Base-by-base conservation (phyloP, 2,113 vertebrate genomes). In the Sinocyclocheilus maitianheensis region DNA sequence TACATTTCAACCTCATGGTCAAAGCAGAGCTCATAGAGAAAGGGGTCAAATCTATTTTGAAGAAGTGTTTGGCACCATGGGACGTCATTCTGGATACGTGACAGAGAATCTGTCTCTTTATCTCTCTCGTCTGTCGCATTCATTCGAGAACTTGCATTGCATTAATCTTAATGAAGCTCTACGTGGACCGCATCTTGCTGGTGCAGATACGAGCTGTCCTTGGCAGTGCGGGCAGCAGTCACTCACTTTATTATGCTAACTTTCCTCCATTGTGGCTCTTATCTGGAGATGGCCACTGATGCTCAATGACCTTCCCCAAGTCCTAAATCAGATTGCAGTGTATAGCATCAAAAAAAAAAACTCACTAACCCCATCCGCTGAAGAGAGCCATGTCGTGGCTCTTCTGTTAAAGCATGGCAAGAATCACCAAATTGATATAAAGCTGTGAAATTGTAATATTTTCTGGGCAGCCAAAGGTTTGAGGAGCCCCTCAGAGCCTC, bases 231-330 rank as follows among this genome's bases (percentile, higher is more conserved):
- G 69, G 51, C 77, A 74, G 78, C 87, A 81, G 69, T 86, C 77
- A 40, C 67, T 72, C 51, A 81, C 84, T 86, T 86, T 81, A 86
- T 86, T 81, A 86, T 86, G 84, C 77, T 81, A 71, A 80, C 84
- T 86, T 74, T 71, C 67, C 51, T 81, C 67, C 77, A 74, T 74
- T 86, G 77, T 81, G 77, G 48, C 77, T 40, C 84, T 86, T 86
- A 86, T 86, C 84, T 86, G 24, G n/a, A 86, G 84, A 86, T 86
- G 37, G 37, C 77, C 84, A 86, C 77, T 74, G 84, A 86, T 69
- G 65, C 53, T 60, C 37, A 34, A 22, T 63, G 84, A 86, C 84
- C 84, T 86, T 85, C 67, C n/a, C 16, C 2, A 11, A 46, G 77
- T 71, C 67, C 77, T 74, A 24, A 43, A 72, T 81, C 83, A 77